These are phyloP conservation scores for Malacoraja senta DNA, from an alignment of 2,797 vertebrate genomes.

Conservation along the genomic window DNA sequence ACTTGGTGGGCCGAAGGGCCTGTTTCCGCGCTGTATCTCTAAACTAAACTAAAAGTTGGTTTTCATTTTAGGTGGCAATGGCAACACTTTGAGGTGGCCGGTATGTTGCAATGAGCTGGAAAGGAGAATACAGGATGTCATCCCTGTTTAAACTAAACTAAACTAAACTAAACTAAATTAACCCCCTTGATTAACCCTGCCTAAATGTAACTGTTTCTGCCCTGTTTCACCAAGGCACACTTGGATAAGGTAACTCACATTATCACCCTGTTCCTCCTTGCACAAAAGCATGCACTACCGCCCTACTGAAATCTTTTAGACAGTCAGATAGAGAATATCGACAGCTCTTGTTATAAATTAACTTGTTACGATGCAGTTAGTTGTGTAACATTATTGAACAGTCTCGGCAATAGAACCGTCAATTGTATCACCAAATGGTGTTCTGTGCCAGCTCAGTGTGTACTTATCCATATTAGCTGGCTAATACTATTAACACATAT, in stretches of 20 bases:
- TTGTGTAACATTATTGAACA: constrained; percentile 36
- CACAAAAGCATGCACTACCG: neutral
- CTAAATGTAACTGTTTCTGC: neutral
- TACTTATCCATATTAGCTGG: constrained; percentile 24
- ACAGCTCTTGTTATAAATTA: constrained; percentile 20
- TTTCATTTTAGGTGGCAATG: too few species aligned
- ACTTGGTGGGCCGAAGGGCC: too few species aligned
- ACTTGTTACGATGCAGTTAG: constrained; percentile 30
- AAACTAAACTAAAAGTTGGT: too few species aligned
- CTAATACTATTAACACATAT: constrained; percentile 33
- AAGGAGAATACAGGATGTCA: too few species aligned
- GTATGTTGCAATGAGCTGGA: too few species aligned
- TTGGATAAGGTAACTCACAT: neutral
- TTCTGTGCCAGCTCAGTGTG: neutral
- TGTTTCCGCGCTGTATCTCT: too few species aligned
- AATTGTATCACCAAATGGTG: constrained; percentile 30
- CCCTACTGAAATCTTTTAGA: neutral
- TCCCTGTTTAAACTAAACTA: too few species aligned
- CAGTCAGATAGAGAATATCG: neutral
- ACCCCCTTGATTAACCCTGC: neutral
- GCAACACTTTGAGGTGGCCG: too few species aligned
- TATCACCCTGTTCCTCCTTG: neutral
- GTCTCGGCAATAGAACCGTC: constrained; percentile 14
- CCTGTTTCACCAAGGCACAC: neutral
- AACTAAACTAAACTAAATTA: too few species aligned